Evolutionary conservation across 2,797 vertebrate genomes (phyloP).

Genomic region (Phylloscopus collybita): DNA sequence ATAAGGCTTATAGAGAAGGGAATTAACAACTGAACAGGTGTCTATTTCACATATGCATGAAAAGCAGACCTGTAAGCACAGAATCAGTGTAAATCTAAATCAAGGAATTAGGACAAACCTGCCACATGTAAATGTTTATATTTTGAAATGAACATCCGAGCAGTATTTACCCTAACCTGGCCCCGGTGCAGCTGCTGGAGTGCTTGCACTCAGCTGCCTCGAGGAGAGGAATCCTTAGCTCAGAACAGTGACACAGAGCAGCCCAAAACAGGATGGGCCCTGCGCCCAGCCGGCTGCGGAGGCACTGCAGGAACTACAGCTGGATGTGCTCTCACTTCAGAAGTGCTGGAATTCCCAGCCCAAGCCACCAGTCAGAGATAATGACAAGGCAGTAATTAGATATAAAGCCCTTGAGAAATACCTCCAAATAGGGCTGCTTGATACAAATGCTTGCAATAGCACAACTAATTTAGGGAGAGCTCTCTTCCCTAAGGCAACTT

Average conservation of each 20-base stretch:
- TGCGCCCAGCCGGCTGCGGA: rapidly evolving
- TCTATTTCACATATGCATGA: background rate
- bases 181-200: background rate
- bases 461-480: background rate
- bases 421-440: background rate
- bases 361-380: background rate
- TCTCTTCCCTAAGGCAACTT: background rate
- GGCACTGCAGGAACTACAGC: background rate
- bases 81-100: background rate
- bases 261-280: background rate
- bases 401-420: background rate
- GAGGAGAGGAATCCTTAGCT: background rate
- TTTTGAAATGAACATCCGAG: background rate
- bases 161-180: background rate
- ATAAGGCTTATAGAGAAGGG: background rate
- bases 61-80: background rate
- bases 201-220: background rate
- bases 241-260: background rate
- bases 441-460: background rate
- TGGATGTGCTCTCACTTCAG: background rate
- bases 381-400: background rate
- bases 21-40: background rate
- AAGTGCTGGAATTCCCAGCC: background rate
- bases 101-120: background rate
- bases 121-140: background rate